Conservation (phyloP, 2,797 vertebrate species). For the Salmo trutta region DNA sequence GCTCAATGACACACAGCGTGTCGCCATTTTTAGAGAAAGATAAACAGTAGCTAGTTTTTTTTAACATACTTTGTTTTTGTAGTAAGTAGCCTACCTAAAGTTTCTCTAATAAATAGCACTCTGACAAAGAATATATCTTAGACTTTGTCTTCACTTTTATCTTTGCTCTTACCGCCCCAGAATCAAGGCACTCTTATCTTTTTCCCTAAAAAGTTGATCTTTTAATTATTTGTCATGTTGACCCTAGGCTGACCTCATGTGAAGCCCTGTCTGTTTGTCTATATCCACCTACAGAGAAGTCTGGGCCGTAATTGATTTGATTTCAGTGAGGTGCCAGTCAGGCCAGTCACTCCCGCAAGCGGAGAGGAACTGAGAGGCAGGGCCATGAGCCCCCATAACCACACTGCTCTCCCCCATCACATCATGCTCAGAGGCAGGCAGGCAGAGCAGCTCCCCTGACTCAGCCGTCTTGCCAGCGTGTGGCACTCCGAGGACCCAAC, state of each 20-base stretch:
- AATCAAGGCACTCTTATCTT: not conserved
- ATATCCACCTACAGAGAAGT: conserved; percentile 26
- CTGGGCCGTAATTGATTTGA: conserved; percentile 40
- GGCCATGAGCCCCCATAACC: conserved; percentile 11
- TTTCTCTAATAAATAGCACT: not conserved
- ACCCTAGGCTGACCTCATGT: not conserved
- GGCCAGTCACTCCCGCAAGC: not conserved
- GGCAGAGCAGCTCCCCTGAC: not conserved
- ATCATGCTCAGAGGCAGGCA: not conserved
- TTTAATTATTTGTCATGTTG: not conserved
- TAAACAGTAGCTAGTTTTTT: not conserved
- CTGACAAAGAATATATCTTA: not conserved
- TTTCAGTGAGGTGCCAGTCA: conserved; percentile 27
- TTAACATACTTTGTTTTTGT: not conserved
- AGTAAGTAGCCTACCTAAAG: no score
- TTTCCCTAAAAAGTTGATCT: not conserved
- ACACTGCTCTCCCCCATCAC: not conserved
- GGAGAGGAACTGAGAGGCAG: conserved; percentile 7
- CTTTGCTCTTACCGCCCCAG: not conserved
- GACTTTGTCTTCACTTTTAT: not conserved
- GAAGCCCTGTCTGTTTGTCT: conserved; percentile 1
- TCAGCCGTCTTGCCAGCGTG: no score
- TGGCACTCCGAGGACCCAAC: no score
- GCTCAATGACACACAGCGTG: not conserved
- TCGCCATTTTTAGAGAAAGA: not conserved